Percentiles rank a stretch among this genome's conserved stretches.
Conservation (phyloP, 1,140 invertebrate genomes). For the Eupeodes corollae region DNA sequence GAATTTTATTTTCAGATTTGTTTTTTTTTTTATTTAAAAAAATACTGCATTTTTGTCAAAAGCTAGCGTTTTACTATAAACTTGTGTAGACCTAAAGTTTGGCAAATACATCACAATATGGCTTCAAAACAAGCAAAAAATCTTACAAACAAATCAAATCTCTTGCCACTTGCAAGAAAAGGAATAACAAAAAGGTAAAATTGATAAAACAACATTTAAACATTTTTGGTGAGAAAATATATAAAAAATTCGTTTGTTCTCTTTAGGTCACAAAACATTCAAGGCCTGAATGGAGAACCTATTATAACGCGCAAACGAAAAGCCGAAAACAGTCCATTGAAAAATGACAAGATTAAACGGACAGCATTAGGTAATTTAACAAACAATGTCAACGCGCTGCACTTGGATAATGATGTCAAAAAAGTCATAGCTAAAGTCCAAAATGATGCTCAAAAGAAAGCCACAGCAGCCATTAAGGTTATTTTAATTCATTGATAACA, state of each 20-base stretch:
- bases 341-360: constrained; percentile 42
- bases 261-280: constrained; percentile 24
- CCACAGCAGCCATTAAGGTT: not conserved
- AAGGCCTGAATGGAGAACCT: constrained; percentile 23
- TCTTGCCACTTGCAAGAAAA: constrained; percentile 22
- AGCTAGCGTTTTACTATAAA: no score
- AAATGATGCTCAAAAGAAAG: not conserved
- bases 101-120: no score
- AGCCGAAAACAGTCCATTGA: constrained; percentile 32
- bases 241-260: not conserved
- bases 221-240: not conserved
- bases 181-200: constrained; percentile 38
- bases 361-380: constrained; percentile 56
- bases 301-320: constrained; percentile 32
- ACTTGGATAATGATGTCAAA: constrained; percentile 7
- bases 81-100: no score
- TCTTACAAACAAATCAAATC: constrained; percentile 9
- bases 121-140: no score
- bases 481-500: not conserved
- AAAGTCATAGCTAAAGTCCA: constrained; percentile 2
- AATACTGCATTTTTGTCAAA: no score
- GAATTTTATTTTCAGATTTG: no score
- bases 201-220: not conserved
- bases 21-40: no score
- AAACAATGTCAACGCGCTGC: constrained; percentile 40